phyloP scores from a whole-genome alignment of 1,140 invertebrate species.

The Leguminivora glycinivorella region DNA sequence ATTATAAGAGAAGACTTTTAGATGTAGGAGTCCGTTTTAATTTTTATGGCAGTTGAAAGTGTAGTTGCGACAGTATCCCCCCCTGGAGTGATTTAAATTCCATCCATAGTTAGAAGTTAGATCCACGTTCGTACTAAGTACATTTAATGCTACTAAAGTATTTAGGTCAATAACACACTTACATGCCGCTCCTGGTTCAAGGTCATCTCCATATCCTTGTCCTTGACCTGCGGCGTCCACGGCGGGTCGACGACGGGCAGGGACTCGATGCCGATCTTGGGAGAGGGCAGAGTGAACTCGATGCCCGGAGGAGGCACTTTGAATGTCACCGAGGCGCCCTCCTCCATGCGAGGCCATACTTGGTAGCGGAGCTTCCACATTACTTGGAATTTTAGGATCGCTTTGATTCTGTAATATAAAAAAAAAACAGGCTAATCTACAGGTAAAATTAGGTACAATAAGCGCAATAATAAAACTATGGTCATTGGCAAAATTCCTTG shows the following conservation, averaged over 20 bases:
- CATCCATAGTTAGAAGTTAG: too few species aligned
- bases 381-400: constrained; percentile 89
- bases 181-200: constrained; percentile 99
- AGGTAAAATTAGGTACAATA: constrained; percentile 18
- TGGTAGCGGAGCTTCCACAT: constrained; percentile 99
- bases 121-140: too few species aligned
- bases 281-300: constrained; percentile 98
- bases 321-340: constrained; percentile 95
- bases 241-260: constrained; percentile 98
- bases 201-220: constrained; percentile 99
- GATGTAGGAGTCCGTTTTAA: too few species aligned
- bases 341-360: constrained; percentile 99
- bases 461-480: neutral
- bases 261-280: constrained; percentile 97
- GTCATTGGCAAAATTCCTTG: too few species aligned
- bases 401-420: constrained; percentile 67
- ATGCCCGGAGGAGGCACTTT: constrained; percentile 99
- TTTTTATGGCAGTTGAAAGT: too few species aligned
- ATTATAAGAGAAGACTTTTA: too few species aligned
- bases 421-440: neutral
- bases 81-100: too few species aligned
- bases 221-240: constrained; percentile 98
- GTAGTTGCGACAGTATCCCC: too few species aligned
- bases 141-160: too few species aligned
- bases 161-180: constrained; percentile 70